phyloP scores from a whole-genome alignment of 1,140 invertebrate species.

The Pararge aegeria region DNA sequence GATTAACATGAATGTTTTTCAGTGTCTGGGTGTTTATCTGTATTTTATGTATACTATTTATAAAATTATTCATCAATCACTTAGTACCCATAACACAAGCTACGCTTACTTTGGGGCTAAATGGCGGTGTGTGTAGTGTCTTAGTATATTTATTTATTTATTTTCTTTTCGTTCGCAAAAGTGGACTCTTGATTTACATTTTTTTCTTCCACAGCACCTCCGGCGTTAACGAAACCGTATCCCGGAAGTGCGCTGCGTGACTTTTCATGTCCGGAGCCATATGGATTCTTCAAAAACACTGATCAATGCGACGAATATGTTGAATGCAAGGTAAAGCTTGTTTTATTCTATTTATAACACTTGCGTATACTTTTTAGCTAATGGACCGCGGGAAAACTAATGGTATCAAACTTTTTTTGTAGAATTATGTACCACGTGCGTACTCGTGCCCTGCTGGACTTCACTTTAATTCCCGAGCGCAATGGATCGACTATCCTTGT shows the following conservation, averaged over 20 bases:
- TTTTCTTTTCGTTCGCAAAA: no score
- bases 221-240: not conserved
- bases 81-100: no score
- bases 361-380: no score
- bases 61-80: no score
- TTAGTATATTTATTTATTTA: no score
- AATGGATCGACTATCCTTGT: not conserved
- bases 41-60: no score
- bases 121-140: no score
- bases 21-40: no score
- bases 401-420: not conserved
- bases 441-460: not conserved
- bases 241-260: not conserved
- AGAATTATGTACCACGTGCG: not conserved
- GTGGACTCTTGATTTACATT: no score
- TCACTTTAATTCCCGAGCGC: not conserved
- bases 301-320: not conserved
- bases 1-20: no score
- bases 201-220: not conserved
- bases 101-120: no score
- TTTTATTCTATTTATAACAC: no score
- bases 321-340: not conserved
- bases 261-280: not conserved
- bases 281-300: not conserved
- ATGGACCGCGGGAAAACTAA: not conserved